A percentile compares a stretch with the other conserved stretches of the same genome.
Conservation (phyloP, 1,140 invertebrate species). For the Laupala kohalensis region DNA sequence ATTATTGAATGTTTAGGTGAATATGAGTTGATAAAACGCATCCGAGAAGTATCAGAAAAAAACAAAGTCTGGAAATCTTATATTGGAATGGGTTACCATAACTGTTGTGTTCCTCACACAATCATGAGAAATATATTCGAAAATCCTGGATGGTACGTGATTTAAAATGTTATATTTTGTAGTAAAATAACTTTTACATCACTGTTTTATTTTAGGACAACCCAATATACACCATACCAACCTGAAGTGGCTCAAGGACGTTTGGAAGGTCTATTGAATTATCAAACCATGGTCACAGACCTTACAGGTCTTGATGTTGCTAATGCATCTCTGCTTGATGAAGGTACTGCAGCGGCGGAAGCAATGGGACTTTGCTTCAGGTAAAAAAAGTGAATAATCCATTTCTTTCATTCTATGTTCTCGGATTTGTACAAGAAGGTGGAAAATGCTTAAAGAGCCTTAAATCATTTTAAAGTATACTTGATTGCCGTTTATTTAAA, state of each 20-base stretch:
- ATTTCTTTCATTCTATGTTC: no score
- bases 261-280: slow-evolving; percentile 89
- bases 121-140: slow-evolving; percentile 97
- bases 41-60: slow-evolving; percentile 64
- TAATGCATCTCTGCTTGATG: slow-evolving; percentile 92
- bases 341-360: slow-evolving; percentile 95
- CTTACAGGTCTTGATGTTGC: slow-evolving; percentile 88
- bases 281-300: slow-evolving; percentile 94
- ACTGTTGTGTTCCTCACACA: slow-evolving; percentile 87
- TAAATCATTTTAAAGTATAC: not conserved
- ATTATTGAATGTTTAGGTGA: no score
- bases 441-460: not conserved
- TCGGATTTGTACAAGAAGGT: not conserved
- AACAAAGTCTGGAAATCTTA: slow-evolving; percentile 93
- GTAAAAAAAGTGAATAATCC: slow-evolving; percentile 29
- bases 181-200: no score
- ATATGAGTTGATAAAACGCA: slow-evolving; percentile 69
- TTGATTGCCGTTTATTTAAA: no score
- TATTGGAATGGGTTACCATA: slow-evolving; percentile 98
- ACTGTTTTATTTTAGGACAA: slow-evolving; percentile 54
- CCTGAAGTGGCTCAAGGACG: slow-evolving; percentile 94
- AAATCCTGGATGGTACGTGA: slow-evolving; percentile 92
- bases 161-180: not conserved
- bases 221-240: slow-evolving; percentile 79
- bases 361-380: slow-evolving; percentile 78